Evolutionary conservation across 2,797 vertebrate species (phyloP), one percentile per base, ranked within the genome.

Genomic region (Sandelia bainsii): DNA sequence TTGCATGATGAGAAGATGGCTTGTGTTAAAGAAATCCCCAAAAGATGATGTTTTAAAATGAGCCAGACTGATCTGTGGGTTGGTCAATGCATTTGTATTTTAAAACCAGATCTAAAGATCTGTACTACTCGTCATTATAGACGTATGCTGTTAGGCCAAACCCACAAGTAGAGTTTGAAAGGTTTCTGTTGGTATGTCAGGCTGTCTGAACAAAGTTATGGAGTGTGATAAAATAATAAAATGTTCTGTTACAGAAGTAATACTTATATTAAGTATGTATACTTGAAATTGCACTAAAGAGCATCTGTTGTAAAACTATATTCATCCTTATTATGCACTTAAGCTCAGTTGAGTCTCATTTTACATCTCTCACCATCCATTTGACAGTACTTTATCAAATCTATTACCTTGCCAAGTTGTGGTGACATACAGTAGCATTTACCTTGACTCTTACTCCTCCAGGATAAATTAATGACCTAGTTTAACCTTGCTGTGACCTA

Each of bases 401-500:
- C 8, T 23, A 40, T 45, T 52, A 45, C 27, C 46, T 39, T 9
- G 19, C 32, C 4, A 8, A 40, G 19, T 37, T 65, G 27, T 27
- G 16, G 39, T 1, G 17, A n/a, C 32, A 17, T 27, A 39, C 9
- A 16, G 40, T 48, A 44, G 46, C n/a, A 29, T 45, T 74, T 49
- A 81, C 20, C 54, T 17, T 22, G 3, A 10, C 4, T 9, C 17
- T 59, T 37, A 49, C 19, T 46, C 53, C 62, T 49, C 17, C 52
- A 63, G 29, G 60, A 54, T 80, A 44, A 71, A 62, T 51, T 29
- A 25, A 9, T 34, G 65, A 71, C 62, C 58, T 52, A 53, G 17
- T 70, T 73, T 62, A 59, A 65, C 72, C 69, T 76, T 70, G 20
- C 48, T 52, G 20, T 65, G 75, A 73, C 72, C 66, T 46, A 45